Conservation (phyloP, 2,888 invertebrate species). For the Zhuqinia jingwanae region DNA sequence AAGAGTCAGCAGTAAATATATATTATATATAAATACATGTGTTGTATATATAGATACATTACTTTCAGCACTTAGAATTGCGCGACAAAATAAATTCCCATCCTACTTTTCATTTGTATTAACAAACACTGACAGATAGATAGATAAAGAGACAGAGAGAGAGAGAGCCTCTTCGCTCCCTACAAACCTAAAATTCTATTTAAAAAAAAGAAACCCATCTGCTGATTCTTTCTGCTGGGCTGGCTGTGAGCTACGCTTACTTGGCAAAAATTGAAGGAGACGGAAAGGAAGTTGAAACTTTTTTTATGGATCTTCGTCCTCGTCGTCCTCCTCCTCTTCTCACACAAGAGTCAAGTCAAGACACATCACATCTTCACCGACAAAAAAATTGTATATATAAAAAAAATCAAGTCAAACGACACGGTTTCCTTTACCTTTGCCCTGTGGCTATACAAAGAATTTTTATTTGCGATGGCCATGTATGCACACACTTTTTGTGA, state of each 20-base stretch:
- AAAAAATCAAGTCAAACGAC: not conserved
- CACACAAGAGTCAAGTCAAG: not conserved
- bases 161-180: not conserved
- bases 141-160: not conserved
- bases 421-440: not conserved
- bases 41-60: too few species aligned
- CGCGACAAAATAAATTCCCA: slow-evolving; percentile 21
- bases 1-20: too few species aligned
- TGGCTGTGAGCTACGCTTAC: not conserved
- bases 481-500: not conserved
- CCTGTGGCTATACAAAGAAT: not conserved
- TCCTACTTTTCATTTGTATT: slow-evolving; percentile 42
- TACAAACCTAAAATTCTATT: slow-evolving; percentile 36
- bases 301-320: slow-evolving; percentile 5
- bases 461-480: not conserved
- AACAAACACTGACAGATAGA: slow-evolving; percentile 10
- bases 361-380: not conserved
- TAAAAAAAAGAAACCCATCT: slow-evolving; percentile 8
- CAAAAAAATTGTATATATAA: too few species aligned
- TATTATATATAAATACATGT: too few species aligned
- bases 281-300: slow-evolving; percentile 24
- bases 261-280: not conserved
- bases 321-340: not conserved
- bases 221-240: too few species aligned
- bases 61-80: not conserved